These are phyloP conservation scores for Netelia fuscicornis DNA, from an alignment of 2,888 invertebrate species.

Conservation along the genomic window DNA sequence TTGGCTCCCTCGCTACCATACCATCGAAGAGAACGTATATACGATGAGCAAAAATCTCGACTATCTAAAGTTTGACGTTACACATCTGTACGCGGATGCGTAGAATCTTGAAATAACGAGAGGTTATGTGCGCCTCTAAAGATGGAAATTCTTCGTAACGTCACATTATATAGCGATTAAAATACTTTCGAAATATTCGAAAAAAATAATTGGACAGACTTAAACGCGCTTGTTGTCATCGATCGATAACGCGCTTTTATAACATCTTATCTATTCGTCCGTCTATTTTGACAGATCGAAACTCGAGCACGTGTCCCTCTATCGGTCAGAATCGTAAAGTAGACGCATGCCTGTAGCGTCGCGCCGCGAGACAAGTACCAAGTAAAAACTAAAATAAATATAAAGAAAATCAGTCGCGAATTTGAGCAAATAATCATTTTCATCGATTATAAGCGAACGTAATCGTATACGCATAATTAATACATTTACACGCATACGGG, in stretches of 20 bases:
- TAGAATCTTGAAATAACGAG: background rate
- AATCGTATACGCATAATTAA: slow-evolving; percentile 36
- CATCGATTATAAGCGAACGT: slow-evolving; percentile 57
- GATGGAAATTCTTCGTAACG: slow-evolving; percentile 28
- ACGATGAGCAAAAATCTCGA: slow-evolving; percentile 68
- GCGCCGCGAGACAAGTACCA: background rate
- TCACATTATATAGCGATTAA: slow-evolving; percentile 71
- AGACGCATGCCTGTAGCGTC: background rate
- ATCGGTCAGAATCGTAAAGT: slow-evolving; percentile 16
- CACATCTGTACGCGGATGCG: slow-evolving; percentile 14
- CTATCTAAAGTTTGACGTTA: slow-evolving; percentile 53
- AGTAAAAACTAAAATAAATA: background rate
- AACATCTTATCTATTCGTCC: slow-evolving; percentile 71
- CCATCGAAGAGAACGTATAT: slow-evolving; percentile 7
- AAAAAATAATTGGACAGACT: slow-evolving; percentile 78
- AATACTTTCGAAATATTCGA: slow-evolving; percentile 79
- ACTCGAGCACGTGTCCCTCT: slow-evolving; percentile 37
- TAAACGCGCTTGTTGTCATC: slow-evolving; percentile 70
- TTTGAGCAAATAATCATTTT: slow-evolving; percentile 70
- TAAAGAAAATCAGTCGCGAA: slow-evolving; percentile 51
- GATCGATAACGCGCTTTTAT: slow-evolving; percentile 37
- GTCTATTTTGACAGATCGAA: slow-evolving; percentile 72
- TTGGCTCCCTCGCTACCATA: too few relatives aligned
- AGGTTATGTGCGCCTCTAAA: slow-evolving; percentile 27
- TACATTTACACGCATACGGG: slow-evolving; percentile 24